Conservation (phyloP, 1,140 invertebrate species). For the Cydia pomonella region DNA sequence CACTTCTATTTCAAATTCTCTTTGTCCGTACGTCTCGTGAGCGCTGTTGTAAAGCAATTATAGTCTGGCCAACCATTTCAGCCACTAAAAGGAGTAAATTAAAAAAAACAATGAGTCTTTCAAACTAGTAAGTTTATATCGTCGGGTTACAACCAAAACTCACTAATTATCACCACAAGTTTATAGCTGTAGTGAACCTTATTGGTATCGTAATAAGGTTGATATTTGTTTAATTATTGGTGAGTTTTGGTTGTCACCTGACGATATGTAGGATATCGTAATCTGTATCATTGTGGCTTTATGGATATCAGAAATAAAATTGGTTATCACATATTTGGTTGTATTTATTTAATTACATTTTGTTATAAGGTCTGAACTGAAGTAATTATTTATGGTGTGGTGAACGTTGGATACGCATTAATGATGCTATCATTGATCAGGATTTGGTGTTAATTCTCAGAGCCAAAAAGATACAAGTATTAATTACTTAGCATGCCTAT, state of each 20-base stretch:
- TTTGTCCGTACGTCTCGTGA: too few species aligned
- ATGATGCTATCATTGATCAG: not conserved
- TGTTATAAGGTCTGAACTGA: not conserved
- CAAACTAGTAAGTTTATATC: too few species aligned
- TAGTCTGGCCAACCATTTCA: too few species aligned
- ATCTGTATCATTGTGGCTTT: not conserved
- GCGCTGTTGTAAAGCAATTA: not conserved
- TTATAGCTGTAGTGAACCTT: too few species aligned
- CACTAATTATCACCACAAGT: too few species aligned
- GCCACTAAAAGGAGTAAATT: too few species aligned
- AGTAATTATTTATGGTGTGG: not conserved
- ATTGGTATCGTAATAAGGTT: too few species aligned
- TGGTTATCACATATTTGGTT: not conserved
- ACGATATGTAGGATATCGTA: not conserved
- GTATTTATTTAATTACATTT: not conserved
- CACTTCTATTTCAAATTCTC: too few species aligned
- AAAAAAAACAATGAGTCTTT: too few species aligned
- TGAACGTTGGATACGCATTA: not conserved
- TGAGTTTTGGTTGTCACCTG: too few species aligned
- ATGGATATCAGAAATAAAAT: not conserved
- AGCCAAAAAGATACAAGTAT: constrained; percentile 2
- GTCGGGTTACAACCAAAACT: not conserved
- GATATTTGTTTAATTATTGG: too few species aligned
- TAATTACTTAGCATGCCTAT: not conserved
- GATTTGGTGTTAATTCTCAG: not conserved